Percentiles rank a stretch among this genome's conserved stretches.
Evolutionary conservation across 2,113 vertebrate species (phyloP).

Genomic region (Malurus elegans): DNA sequence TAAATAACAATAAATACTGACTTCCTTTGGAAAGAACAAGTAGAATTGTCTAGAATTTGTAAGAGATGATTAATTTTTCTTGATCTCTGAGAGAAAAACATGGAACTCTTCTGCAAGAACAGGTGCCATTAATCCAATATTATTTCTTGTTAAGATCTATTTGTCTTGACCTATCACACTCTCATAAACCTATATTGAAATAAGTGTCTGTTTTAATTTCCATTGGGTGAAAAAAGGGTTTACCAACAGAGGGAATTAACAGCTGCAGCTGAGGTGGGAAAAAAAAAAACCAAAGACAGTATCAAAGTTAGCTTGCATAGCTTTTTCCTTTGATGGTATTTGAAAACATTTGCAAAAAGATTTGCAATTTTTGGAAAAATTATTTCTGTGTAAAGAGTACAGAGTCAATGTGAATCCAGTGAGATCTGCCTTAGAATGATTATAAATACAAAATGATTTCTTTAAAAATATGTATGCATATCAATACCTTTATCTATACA

Average conservation of each 20-base stretch:
- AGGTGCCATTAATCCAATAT: not conserved
- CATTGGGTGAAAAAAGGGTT: not conserved
- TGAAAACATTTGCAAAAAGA: not conserved
- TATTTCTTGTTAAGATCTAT: not conserved
- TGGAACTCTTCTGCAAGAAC: not conserved
- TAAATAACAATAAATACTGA: not conserved
- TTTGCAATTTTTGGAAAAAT: not conserved
- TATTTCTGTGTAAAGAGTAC: not conserved
- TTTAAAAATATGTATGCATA: not conserved
- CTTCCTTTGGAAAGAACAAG: not conserved
- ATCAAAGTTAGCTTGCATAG: not conserved
- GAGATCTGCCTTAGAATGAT: not conserved
- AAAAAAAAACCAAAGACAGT: not conserved
- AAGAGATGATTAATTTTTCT: not conserved
- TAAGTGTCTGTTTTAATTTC: not conserved
- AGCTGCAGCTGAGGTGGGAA: not conserved
- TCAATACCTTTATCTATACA: not conserved
- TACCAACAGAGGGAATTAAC: not conserved
- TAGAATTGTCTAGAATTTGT: not conserved
- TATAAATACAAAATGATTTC: not conserved
- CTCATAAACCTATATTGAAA: not conserved
- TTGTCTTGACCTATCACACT: not conserved
- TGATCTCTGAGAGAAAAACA: not conserved
- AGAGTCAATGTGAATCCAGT: not conserved
- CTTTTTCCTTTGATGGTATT: not conserved